Conservation (phyloP, 1,140 invertebrate genomes). For the Sogatella furcifera region DNA sequence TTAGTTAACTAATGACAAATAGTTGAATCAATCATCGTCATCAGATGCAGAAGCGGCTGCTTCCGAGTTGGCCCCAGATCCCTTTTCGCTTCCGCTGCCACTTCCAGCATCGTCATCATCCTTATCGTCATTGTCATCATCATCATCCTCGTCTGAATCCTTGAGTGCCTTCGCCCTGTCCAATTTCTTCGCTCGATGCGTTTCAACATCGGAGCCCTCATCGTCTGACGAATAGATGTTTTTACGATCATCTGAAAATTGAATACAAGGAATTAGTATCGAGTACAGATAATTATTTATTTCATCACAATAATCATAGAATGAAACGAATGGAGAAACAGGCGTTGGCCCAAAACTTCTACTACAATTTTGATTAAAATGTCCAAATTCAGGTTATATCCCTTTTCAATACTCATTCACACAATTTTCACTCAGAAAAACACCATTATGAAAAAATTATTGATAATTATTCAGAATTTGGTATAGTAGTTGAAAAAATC, state of each 20-base stretch:
- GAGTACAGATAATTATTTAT: too few species aligned
- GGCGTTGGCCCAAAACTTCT: too few species aligned
- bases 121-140: constrained; percentile 13
- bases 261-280: too few species aligned
- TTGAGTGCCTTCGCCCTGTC: constrained; percentile 70
- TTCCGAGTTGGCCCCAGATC: constrained; percentile 27
- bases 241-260: constrained; percentile 35
- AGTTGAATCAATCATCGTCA: constrained; percentile 16
- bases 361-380: too few species aligned
- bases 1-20: neutral
- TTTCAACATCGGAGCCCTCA: constrained; percentile 78
- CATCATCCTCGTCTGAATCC: constrained; percentile 63
- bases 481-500: too few species aligned
- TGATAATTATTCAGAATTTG: too few species aligned
- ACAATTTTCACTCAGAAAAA: too few species aligned
- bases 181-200: constrained; percentile 55
- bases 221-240: constrained; percentile 89
- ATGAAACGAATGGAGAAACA: too few species aligned
- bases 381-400: too few species aligned
- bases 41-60: constrained; percentile 30
- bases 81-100: constrained; percentile 6
- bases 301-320: too few species aligned
- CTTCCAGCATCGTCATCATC: constrained; percentile 18
- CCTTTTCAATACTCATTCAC: too few species aligned
- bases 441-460: too few species aligned